Conservation (phyloP, 1,140 invertebrate species). For the Calephelis nemesis region DNA sequence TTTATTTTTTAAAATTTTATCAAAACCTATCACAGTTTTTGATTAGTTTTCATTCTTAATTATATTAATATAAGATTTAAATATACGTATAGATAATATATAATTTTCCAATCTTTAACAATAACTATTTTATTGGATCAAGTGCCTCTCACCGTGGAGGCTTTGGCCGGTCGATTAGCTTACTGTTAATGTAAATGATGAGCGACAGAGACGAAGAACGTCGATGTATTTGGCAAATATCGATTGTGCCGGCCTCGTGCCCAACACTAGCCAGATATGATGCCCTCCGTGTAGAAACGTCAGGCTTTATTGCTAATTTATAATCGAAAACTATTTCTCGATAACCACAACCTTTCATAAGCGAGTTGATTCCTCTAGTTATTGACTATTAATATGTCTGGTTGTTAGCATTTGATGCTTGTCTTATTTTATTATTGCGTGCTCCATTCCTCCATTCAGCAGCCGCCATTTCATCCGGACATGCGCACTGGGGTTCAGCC, state of each 20-base stretch:
- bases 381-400: constrained; percentile 75
- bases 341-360: constrained; percentile 79
- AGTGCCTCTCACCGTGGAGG: constrained; percentile 35
- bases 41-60: constrained; percentile 78
- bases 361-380: constrained; percentile 74
- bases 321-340: constrained; percentile 75
- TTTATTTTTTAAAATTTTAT: constrained; percentile 76
- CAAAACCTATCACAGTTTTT: constrained; percentile 80
- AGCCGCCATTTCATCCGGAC: constrained; percentile 53
- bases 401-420: constrained; percentile 67
- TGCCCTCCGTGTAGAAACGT: constrained; percentile 66
- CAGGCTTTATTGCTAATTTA: constrained; percentile 77
- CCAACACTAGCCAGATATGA: constrained; percentile 57
- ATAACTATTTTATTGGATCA: constrained; percentile 71
- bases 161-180: constrained; percentile 38
- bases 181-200: constrained; percentile 26
- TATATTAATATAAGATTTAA: constrained; percentile 78
- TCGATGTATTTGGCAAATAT: constrained; percentile 56
- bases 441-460: constrained; percentile 48
- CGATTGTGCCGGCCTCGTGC: constrained; percentile 43
- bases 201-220: constrained; percentile 40
- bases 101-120: constrained; percentile 77
- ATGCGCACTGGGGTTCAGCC: constrained; percentile 48
- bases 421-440: constrained; percentile 65
- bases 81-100: constrained; percentile 79